Base-by-base conservation (phyloP, 2,888 invertebrate genomes). In the Portevinia maculata region DNA sequence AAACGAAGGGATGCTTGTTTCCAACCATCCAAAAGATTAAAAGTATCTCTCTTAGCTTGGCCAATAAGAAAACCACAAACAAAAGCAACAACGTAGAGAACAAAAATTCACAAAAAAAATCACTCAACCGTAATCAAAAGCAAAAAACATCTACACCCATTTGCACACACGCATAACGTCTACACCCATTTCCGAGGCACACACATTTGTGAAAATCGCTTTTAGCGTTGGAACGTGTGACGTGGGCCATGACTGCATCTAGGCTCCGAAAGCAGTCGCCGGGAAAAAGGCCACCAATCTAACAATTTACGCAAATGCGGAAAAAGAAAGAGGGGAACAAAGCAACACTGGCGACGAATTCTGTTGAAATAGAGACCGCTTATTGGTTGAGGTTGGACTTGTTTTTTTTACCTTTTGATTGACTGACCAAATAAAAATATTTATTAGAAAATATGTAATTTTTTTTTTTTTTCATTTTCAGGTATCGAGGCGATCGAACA, bases 271-370 rank as follows among this genome's bases (percentile, higher is more conserved):
- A 53, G 53, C 28, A 53, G 52, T 52, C 57, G 17, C 39, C 32
- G 39, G 34, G 32, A 15, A 19, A 34, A 48, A 74, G 34, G 17
- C 37, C 69, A 53, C 53, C 60, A 60, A 76, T 60, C 76, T 76
- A 76, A 76, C 53, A 76, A 70, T 70, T 76, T 70, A 76, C 76
- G 76, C 70, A 76, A 76, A 76, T 70, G 70, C 70, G 76, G 76
- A 76, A 70, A 76, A 48, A 62, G 50, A 70, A 39, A 50, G 50
- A 59, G 59, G 62, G 59, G 52, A 41, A 52, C 32, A 19, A 41
- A 59, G 15, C 9, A 17, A 17, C 30, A 60, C 59, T 50, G 41
- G 34, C 52, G 52, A 53, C 50, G 34, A 13, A 50, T 64, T 64
- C 34, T 34, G 50, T 50, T 21, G n/a, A 28, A 50, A 57, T 37